Base-by-base conservation (phyloP, 2,888 invertebrate genomes). In the Hemithea aestivaria region DNA sequence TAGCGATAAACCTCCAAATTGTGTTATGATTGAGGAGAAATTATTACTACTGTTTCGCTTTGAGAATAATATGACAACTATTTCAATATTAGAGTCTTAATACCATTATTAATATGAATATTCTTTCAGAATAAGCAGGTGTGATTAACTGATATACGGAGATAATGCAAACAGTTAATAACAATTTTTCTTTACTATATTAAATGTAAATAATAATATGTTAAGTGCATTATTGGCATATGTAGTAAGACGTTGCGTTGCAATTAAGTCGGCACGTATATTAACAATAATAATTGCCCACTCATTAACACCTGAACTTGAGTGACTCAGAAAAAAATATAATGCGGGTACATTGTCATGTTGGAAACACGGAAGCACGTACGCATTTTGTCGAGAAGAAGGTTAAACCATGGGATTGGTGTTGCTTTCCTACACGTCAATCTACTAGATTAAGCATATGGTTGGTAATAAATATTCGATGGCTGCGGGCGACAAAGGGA, bases 1-100 rank as follows among this genome's bases (percentile, higher is more conserved):
- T 65, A 71, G 66, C 63, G 53, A 69, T 66, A 68, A 77, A 74
- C 68, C 58, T 51, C 65, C 51, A 48, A 62, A 63, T 64, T 53
- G 43, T 53, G 53, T 53, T 58, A 55, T 63, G 54, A 60, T 63
- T 57, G 52, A 50, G 56, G 56, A 49, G 62, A 60, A 63, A 57
- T 59, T 59, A n/a, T n/a, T n/a, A n/a, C n/a, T 51, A 52, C n/a
- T 48, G 53, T 53, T 32, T 21, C 38, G 11, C 28, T 35, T 31
- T 31, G 12, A 25, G 20, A 33, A 33, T 30, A 35, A 25, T n/a
- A n/a, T n/a, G n/a, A n/a, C n/a, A n/a, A n/a, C n/a, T n/a, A n/a
- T n/a, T n/a, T n/a, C n/a, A n/a, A n/a, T n/a, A n/a, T n/a, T n/a
- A n/a, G n/a, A n/a, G n/a, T n/a, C n/a, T n/a, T n/a, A n/a, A n/a